Conservation (phyloP, 2,797 vertebrate species). For the Melanotaenia nigrans region DNA sequence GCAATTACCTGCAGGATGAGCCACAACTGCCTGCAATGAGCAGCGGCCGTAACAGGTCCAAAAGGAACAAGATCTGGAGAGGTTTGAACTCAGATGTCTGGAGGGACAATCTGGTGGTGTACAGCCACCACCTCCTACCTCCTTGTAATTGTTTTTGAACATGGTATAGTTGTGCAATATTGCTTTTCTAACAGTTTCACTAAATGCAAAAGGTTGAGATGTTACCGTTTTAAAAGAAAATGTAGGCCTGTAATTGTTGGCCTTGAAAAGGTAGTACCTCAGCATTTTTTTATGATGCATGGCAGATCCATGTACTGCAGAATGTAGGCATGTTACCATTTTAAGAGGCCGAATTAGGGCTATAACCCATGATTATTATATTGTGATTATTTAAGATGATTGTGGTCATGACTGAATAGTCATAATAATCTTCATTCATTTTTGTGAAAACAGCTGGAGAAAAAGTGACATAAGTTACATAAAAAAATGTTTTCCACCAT, state of each 20-base stretch:
- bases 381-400: not conserved
- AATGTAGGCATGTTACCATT: not conserved
- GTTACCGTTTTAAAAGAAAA: not conserved
- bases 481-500: not conserved
- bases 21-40: no score
- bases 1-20: no score
- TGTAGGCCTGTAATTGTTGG: not conserved
- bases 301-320: not conserved
- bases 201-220: not conserved
- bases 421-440: not conserved
- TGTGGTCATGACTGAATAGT: not conserved
- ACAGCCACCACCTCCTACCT: not conserved
- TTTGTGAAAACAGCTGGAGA: not conserved
- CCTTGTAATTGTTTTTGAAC: no score
- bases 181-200: not conserved
- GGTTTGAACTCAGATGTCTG: not conserved
- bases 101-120: not conserved
- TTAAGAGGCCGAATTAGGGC: not conserved
- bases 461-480: not conserved
- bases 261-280: not conserved
- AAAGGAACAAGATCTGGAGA: not conserved
- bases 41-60: not conserved
- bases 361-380: not conserved
- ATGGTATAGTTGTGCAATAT: no score
- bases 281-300: not conserved